Evolutionary conservation across 2,113 vertebrate genomes (phyloP), one percentile per base, ranked within the genome.

Genomic region (Tetraodon nigroviridis): DNA sequence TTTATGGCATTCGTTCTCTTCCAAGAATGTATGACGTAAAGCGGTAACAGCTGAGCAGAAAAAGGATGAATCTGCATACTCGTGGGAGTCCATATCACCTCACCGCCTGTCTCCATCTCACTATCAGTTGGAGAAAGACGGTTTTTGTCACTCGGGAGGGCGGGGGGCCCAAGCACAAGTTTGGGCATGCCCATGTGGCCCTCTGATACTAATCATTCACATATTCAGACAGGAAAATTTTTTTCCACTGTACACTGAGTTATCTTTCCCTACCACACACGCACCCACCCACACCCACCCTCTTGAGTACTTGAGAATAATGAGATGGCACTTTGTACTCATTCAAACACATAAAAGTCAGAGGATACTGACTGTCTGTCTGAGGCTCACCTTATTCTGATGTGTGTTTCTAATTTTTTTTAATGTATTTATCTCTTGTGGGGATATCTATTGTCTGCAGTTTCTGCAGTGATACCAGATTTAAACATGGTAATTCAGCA

Each of bases 171-270:
- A 0, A 57, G 42, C 67, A 67, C 73, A 12, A 37, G 32, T 37
- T 12, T 37, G 7, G 2, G 32, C 32, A 80, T 87, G 71, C 52
- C 78, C 86, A 86, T 75, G 73, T 87, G 81, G 66, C 71, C 69
- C 59, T 67, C 64, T 78, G 85, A 90, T 89, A 77, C 72, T 84
- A 89, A 88, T 90, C 84, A 90, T 88, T 88, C 83, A 89, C 80
- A 88, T 88, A 89, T 81, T 73, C 79, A 74, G 65, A 73, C 46
- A 11, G 58, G 32, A 67, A 84, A 75, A 80, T 82, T 65, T 54
- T 60, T 64, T 80, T 86, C 85, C 49, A n/a, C 64, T 44, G 50
- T 81, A 71, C 69, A 22, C 75, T 73, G 73, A 63, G 58, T 50
- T 55, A 56, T 70, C 55, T 47, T 54, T 66, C 52, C 78, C 79